Evolutionary conservation across 2,888 invertebrate genomes (phyloP).

Genomic region (Fissipunctia ypsillon): DNA sequence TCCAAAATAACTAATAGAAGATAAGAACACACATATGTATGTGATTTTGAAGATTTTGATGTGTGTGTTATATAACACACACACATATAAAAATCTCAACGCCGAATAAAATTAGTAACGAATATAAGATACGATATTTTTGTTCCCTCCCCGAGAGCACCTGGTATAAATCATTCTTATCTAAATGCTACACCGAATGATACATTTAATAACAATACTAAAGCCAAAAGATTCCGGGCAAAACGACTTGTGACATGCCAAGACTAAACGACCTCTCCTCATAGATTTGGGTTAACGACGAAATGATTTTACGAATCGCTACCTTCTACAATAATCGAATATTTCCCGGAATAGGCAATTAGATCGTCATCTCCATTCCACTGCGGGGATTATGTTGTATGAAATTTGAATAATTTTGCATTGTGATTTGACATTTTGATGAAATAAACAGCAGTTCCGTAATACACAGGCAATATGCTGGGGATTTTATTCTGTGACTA

Average conservation of each 20-base stretch:
- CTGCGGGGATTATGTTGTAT: conserved; percentile 73
- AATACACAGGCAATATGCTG: conserved; percentile 43
- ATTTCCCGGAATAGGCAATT: conserved; percentile 73
- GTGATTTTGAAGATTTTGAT: too few relatives aligned
- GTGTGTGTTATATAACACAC: too few relatives aligned
- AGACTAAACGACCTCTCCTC: conserved; percentile 50
- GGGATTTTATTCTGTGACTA: conserved; percentile 36
- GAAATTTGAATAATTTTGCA: conserved; percentile 81
- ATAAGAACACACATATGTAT: too few relatives aligned
- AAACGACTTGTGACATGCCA: conserved; percentile 64
- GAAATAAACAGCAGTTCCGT: conserved; percentile 63
- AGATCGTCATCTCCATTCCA: conserved; percentile 72
- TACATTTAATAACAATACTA: conserved; percentile 58
- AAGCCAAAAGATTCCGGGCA: conserved; percentile 54
- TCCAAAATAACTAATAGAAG: neutral
- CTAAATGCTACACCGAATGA: conserved; percentile 53
- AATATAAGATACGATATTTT: conserved; percentile 16
- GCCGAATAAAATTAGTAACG: conserved; percentile 15
- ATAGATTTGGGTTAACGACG: conserved; percentile 66
- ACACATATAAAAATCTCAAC: too few relatives aligned
- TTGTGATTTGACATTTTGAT: conserved; percentile 71
- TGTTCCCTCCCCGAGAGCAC: neutral
- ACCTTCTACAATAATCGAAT: conserved; percentile 71
- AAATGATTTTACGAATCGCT: conserved; percentile 64
- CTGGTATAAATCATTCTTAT: conserved; percentile 54